Conservation (phyloP, 1,140 invertebrate species). For the Nylanderia fulva region DNA sequence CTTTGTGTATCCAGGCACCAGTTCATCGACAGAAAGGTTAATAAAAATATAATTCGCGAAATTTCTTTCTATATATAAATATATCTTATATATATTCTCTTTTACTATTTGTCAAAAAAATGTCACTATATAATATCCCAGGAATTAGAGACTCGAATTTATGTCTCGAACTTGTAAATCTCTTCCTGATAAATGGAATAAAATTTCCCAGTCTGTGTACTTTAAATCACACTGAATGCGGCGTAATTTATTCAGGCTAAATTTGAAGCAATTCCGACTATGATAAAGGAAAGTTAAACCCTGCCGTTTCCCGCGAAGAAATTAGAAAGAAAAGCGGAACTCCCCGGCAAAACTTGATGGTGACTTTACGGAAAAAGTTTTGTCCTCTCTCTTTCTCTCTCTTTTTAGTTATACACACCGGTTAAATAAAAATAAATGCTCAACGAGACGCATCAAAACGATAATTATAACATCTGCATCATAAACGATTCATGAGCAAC, state of each 20-base stretch:
- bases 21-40: no score
- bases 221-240: conserved; percentile 45
- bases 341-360: conserved; percentile 25
- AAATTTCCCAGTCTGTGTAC: conserved; percentile 46
- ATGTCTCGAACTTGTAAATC: conserved; percentile 54
- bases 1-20: no score
- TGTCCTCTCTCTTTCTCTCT: no score
- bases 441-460: neutral
- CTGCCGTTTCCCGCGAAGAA: conserved; percentile 35
- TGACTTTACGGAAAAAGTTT: conserved; percentile 43
- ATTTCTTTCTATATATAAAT: no score
- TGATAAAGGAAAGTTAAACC: conserved; percentile 52
- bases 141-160: conserved; percentile 2
- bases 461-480: conserved; percentile 39
- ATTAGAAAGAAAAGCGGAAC: conserved; percentile 65
- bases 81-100: no score
- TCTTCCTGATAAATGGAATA: conserved; percentile 52
- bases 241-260: conserved; percentile 57
- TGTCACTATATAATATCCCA: neutral
- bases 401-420: neutral
- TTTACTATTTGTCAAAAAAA: conserved; percentile 19
- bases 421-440: conserved; percentile 55
- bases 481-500: conserved; percentile 17
- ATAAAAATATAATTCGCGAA: no score
- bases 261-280: conserved; percentile 52